Percentiles rank a stretch among this genome's conserved stretches.
Conservation (phyloP, 1,140 invertebrate species). For the Drosophila triauraria region DNA sequence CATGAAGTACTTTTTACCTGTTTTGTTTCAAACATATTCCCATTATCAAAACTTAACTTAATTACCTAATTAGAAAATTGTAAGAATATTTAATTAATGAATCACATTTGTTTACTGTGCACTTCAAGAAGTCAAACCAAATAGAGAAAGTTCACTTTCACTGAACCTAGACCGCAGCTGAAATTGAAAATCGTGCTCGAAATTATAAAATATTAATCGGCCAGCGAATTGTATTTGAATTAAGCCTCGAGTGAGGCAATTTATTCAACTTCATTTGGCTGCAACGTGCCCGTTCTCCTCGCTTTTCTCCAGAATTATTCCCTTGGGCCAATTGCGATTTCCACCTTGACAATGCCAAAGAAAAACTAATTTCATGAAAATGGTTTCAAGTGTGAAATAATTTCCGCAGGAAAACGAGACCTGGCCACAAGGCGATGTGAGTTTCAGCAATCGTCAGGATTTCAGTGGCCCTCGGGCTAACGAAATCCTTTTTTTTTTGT, state of each 20-base stretch:
- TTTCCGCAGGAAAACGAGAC: conserved; percentile 52
- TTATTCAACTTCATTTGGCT: conserved; percentile 57
- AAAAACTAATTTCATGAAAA: conserved; percentile 82
- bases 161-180: conserved; percentile 16
- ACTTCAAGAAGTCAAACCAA: background rate
- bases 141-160: conserved; percentile 38
- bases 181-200: conserved; percentile 74
- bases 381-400: conserved; percentile 78
- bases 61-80: too few relatives aligned
- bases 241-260: conserved; percentile 48
- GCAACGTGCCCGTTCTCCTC: conserved; percentile 57
- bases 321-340: conserved; percentile 56
- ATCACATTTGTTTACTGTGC: too few relatives aligned
- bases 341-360: conserved; percentile 36
- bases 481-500: conserved; percentile 42
- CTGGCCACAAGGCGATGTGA: conserved; percentile 47
- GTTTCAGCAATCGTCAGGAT: conserved; percentile 66
- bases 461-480: conserved; percentile 58
- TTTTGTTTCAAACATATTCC: too few relatives aligned
- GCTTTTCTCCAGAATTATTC: conserved; percentile 30
- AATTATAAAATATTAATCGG: conserved; percentile 78
- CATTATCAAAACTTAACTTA: too few relatives aligned
- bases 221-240: conserved; percentile 60
- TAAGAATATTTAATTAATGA: too few relatives aligned
- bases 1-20: too few relatives aligned